Percentiles rank a stretch among this genome's conserved stretches.
These are phyloP conservation scores for Takifugu bimaculatus DNA, from an alignment of 2,113 vertebrate species.

Conservation along the genomic window DNA sequence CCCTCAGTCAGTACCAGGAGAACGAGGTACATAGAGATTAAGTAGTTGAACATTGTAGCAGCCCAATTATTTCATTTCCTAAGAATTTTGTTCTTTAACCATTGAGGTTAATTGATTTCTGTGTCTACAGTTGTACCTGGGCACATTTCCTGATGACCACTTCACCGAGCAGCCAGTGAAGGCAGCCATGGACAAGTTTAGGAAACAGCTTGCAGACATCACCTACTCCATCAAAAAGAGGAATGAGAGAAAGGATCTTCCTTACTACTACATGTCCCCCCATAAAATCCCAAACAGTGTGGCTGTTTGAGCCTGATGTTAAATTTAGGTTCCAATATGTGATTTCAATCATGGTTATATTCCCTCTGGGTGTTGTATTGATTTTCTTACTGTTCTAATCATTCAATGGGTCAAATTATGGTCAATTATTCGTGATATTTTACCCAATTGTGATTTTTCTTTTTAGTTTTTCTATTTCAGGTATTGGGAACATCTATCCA, in stretches of 20 bases:
- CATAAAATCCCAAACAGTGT: constrained; percentile 94
- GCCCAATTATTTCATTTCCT: not conserved
- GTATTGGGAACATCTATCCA: too few relatives aligned
- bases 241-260: constrained; percentile 90
- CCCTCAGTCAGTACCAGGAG: constrained; percentile 83
- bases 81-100: not conserved
- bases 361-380: too few relatives aligned
- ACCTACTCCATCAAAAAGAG: constrained; percentile 76
- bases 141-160: constrained; percentile 91
- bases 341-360: too few relatives aligned
- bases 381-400: too few relatives aligned
- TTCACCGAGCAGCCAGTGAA: constrained; percentile 89
- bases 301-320: constrained; percentile 77
- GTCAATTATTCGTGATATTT: too few relatives aligned
- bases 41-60: too few relatives aligned
- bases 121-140: constrained; percentile 80
- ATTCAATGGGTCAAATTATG: too few relatives aligned
- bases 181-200: constrained; percentile 82
- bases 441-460: too few relatives aligned
- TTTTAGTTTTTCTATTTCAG: too few relatives aligned
- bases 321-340: too few relatives aligned
- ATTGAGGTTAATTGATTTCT: constrained; percentile 5
- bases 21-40: too few relatives aligned
- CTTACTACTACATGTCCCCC: constrained; percentile 92
- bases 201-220: constrained; percentile 79